Percentiles rank a stretch among this genome's conserved stretches.
Conservation (phyloP, 2,797 vertebrate species). For the Chanos chanos region DNA sequence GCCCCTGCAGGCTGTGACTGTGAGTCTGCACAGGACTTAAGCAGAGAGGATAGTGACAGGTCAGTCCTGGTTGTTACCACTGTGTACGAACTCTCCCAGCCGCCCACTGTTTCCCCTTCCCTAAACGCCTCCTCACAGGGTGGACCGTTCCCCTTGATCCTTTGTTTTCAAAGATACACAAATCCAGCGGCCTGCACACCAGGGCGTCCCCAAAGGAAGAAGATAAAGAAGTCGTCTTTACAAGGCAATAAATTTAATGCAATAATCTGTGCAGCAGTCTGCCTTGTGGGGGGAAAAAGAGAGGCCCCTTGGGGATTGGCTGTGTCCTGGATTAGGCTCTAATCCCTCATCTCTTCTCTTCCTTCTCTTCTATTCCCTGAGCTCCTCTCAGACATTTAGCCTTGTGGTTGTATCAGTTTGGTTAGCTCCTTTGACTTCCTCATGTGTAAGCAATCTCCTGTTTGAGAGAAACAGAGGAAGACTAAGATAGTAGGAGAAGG, state of each 20-base stretch:
- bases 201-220: conserved; percentile 20
- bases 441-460: conserved; percentile 10
- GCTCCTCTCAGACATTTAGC: conserved; percentile 28
- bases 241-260: conserved; percentile 41
- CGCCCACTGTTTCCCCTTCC: conserved; percentile 12
- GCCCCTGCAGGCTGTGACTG: conserved; percentile 7
- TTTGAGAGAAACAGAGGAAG: conserved; percentile 11
- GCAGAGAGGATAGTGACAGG: conserved; percentile 26
- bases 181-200: conserved; percentile 20
- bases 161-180: conserved; percentile 40
- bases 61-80: conserved; percentile 37
- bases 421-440: conserved; percentile 19
- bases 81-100: conserved; percentile 1
- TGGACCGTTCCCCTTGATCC: conserved; percentile 5
- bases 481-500: conserved; percentile 10
- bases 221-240: conserved; percentile 34
- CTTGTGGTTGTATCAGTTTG: conserved; percentile 13
- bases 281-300: conserved; percentile 29
- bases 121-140: conserved; percentile 7
- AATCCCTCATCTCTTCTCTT: conserved; percentile 57
- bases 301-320: conserved; percentile 41
- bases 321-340: conserved; percentile 64
- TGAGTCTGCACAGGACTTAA: conserved; percentile 25
- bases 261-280: conserved; percentile 52
- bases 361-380: conserved; percentile 20